Percentiles rank a stretch among this genome's conserved stretches.
These are phyloP conservation scores for Macropis europaea DNA, from an alignment of 2,888 invertebrate species.

Conservation along the genomic window DNA sequence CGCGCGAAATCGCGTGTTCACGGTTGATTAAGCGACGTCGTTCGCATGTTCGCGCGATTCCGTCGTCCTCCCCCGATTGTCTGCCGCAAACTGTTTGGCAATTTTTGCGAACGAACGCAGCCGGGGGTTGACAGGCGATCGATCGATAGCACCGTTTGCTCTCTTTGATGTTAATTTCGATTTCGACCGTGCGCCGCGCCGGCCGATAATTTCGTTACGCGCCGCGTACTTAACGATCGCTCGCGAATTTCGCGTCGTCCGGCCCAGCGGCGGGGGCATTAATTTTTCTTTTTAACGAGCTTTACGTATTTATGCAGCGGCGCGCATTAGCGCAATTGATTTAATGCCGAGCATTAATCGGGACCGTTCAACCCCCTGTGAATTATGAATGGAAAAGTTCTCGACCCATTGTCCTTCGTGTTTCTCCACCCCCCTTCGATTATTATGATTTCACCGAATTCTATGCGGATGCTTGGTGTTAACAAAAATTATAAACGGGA, in stretches of 20 bases:
- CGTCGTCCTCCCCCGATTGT: neutral
- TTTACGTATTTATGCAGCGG: conserved; percentile 42
- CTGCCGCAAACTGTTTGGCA: neutral
- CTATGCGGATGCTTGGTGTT: too few relatives aligned
- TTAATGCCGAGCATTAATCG: conserved; percentile 56
- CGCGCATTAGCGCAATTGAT: conserved; percentile 53
- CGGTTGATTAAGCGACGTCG: too few relatives aligned
- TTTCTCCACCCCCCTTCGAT: neutral
- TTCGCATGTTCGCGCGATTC: too few relatives aligned
- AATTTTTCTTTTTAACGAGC: conserved; percentile 57
- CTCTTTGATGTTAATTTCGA: conserved; percentile 48
- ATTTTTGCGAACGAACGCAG: conserved; percentile 8
- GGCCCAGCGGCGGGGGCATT: conserved; percentile 31
- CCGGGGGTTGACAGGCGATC: neutral
- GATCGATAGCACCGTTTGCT: neutral
- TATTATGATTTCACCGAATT: too few relatives aligned
- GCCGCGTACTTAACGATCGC: conserved; percentile 46
- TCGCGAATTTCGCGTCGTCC: conserved; percentile 35
- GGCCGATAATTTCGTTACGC: conserved; percentile 37
- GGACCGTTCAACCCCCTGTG: conserved; percentile 37
- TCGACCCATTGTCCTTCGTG: neutral
- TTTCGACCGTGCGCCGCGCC: conserved; percentile 18
- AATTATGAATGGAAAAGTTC: conserved; percentile 57
- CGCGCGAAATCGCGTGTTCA: too few relatives aligned
- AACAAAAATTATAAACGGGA: conserved; percentile 55